Base-by-base conservation (phyloP, 2,888 invertebrate genomes). In the Mactromeris polynyma region DNA sequence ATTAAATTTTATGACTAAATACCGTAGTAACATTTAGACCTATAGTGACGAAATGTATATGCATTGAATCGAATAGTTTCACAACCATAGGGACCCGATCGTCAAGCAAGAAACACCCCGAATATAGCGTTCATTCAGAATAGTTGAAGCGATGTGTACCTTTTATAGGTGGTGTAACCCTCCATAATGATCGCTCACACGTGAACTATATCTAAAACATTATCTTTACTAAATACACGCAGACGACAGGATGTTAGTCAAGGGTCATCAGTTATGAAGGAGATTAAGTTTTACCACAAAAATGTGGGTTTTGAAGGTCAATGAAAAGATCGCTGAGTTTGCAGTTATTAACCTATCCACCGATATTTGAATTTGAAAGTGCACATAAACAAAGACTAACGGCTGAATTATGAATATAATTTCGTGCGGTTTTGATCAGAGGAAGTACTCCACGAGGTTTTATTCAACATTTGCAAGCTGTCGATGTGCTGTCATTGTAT, bases 221-320 rank as follows among this genome's bases (percentile, higher is more conserved):
- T 83, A 83, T 73, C 73, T 83, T 69, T 46, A 40, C 42, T 46
- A 83, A 69, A 69, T 42, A 73, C 42, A 40, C n/a, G 21, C 33
- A 73, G 46, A 42, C 69, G n/a, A 78, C 82, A 86, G 86, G 82
- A 73, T 85, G 85, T 88, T 79, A 77, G 82, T 79, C 85, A 81
- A 78, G 82, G 84, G 33, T 78, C 84, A 84, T 51, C 46, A 9
- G 84, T 73, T 33, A 19, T 73, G 4, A 73, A 73, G 36, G 17
- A 73, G 73, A 73, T 73, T 73, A 73, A 19, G 73, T 33, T 73
- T 36, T 73, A 73, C 33, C 73, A 73, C 73, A 73, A 73, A 73
- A 73, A 73, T 73, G 73, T 73, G 36, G 26, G 26, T 17, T 69
- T 33, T 73, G 33, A 73, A 36, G 33, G 36, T 36, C 73, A 73